Evolutionary conservation across 2,888 invertebrate species (phyloP), one percentile per base, ranked within the genome.

Genomic region (Ornithoptera alexandrae): DNA sequence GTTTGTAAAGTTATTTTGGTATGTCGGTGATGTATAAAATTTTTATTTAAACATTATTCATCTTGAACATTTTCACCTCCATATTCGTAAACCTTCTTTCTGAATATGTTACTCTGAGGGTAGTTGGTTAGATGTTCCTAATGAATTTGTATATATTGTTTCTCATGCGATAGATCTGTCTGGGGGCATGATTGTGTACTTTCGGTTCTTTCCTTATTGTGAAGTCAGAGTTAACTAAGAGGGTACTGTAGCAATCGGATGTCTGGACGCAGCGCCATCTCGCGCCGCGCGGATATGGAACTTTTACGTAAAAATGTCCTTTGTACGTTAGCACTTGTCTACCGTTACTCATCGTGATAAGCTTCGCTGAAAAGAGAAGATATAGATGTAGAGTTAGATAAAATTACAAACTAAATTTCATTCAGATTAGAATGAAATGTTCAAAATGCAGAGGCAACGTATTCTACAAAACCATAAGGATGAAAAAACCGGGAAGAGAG

Each of bases 241-340:
- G n/a, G 1, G 77, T 73, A 8, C 74, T 72, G 67, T 67, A 84
- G 69, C 84, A 84, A 7, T 74, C 70, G 30, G 77, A 78, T 0
- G 85, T 85, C 61, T 82, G 78, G n/a, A 83, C 75, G 59, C 85
- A 85, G 0, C 85, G 75, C 84, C 85, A 84, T 46, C 76, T 75
- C 42, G 73, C 72, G 64, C 72, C 77, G 1, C 77, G 76, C 62
- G 79, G 72, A 42, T 85, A 82, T 1, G 87, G 85, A 3, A 81
- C 76, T 69, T 81, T 82, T 2, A 80, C 74, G 73, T 87, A 88
- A 69, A 83, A 87, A 65, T 88, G 83, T 0, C 84, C 83, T 72
- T 83, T 82, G 73, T 87, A 87, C 67, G 78, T 79, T 39, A 88
- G 68, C 42, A 86, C 75, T 22, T 84, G 74, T 71, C 80, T 83